These are phyloP conservation scores for Sesamia nonagrioides DNA, from an alignment of 1,140 invertebrate species.

Conservation along the genomic window DNA sequence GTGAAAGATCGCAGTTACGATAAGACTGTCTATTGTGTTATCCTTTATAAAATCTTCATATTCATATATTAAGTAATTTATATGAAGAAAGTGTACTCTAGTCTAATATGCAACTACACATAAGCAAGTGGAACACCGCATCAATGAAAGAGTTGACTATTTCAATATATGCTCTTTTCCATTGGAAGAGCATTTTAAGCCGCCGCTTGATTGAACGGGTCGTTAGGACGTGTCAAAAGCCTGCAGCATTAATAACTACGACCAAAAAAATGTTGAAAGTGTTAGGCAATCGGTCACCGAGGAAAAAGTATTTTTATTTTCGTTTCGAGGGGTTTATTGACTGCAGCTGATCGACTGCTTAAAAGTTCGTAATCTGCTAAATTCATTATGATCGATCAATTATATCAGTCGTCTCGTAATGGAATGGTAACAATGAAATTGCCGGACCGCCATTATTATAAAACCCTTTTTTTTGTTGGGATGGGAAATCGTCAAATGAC, in stretches of 20 bases:
- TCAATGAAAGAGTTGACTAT: constrained; percentile 6
- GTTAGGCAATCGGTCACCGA: constrained; percentile 28
- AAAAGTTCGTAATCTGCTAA: too few species aligned
- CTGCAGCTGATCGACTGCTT: not conserved
- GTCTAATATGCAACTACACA: not conserved
- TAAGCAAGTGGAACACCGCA: not conserved
- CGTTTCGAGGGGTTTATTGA: not conserved
- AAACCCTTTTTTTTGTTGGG: too few species aligned
- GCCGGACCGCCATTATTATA: too few species aligned
- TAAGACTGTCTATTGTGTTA: too few species aligned
- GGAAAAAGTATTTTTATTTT: constrained; percentile 36
- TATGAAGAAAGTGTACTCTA: too few species aligned
- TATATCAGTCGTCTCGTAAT: too few species aligned
- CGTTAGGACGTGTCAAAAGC: constrained; percentile 46
- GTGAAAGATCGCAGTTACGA: too few species aligned
- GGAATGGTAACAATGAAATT: too few species aligned
- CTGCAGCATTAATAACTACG: constrained; percentile 38
- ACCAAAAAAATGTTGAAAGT: constrained; percentile 21
- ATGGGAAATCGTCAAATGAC: too few species aligned
- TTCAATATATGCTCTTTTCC: constrained; percentile 40
- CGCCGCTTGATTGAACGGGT: constrained; percentile 44
- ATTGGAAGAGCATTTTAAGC: constrained; percentile 44
- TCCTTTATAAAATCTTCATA: too few species aligned
- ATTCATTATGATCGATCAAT: too few species aligned
- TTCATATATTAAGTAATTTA: too few species aligned